Evolutionary conservation across 2,797 vertebrate species (phyloP).

Genomic region (Bradypodion pumilum): DNA sequence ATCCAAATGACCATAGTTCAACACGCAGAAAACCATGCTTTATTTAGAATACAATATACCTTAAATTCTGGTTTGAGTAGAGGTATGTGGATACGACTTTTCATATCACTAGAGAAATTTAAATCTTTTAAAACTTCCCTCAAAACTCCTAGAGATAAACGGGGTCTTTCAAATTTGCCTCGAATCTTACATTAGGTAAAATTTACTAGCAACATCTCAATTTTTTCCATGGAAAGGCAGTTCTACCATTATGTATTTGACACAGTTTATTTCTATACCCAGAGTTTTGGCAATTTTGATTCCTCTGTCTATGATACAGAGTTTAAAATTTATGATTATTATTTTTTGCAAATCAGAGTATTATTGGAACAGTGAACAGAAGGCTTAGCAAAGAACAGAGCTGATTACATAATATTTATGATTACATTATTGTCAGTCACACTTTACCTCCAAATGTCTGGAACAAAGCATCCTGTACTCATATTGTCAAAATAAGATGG

Average conservation of each 20-base stretch:
- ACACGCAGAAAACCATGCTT: conserved; percentile 8
- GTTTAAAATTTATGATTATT: conserved; percentile 14
- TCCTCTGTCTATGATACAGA: background rate
- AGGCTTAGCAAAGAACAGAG: conserved; percentile 11
- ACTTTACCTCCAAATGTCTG: background rate
- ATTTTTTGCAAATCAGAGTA: background rate
- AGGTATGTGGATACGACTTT: background rate
- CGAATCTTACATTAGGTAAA: background rate
- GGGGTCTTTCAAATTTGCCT: background rate
- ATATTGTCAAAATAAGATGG: conserved; percentile 8
- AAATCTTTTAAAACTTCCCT: background rate
- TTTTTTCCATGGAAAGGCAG: conserved; percentile 37
- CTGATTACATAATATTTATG: background rate
- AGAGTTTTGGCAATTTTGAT: conserved; percentile 41
- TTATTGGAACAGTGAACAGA: conserved; percentile 15
- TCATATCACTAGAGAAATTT: background rate
- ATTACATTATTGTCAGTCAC: conserved; percentile 5
- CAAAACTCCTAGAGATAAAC: background rate
- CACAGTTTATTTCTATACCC: conserved; percentile 30
- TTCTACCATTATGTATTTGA: conserved; percentile 30
- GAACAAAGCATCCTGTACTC: conserved; percentile 35
- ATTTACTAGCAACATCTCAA: background rate
- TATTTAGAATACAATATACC: background rate
- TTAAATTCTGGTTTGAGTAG: conserved; percentile 34
- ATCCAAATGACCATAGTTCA: conserved; percentile 22